Evolutionary conservation across 2,797 vertebrate genomes (phyloP).

Genomic region (Taeniopygia guttata): DNA sequence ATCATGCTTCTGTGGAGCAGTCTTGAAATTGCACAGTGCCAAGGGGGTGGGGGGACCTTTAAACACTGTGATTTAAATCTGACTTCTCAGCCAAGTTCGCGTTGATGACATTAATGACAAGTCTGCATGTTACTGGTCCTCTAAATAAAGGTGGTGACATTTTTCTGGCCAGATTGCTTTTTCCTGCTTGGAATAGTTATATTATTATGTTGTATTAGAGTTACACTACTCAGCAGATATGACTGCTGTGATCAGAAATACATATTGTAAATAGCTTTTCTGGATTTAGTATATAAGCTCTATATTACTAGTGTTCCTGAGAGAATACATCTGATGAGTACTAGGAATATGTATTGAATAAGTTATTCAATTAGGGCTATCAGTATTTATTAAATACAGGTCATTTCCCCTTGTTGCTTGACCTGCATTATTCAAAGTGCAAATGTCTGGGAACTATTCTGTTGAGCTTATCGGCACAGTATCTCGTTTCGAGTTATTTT

Average conservation of each 20-base stretch:
- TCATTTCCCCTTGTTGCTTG: constrained; percentile 7
- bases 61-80: background rate
- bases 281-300: background rate
- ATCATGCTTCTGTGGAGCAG: background rate
- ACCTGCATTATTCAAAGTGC: background rate
- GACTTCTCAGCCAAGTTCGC: background rate
- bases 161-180: background rate
- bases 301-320: background rate
- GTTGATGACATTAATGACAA: background rate
- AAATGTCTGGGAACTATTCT: background rate
- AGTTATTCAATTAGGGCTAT: background rate
- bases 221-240: background rate
- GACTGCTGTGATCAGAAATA: background rate
- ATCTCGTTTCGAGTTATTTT: background rate
- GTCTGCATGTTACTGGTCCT: background rate
- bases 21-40: background rate
- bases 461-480: background rate
- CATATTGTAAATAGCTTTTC: background rate
- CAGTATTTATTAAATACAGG: background rate
- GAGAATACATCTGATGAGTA: background rate
- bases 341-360: background rate
- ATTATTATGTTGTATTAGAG: background rate
- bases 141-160: background rate
- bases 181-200: background rate
- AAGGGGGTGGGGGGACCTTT: background rate